Conservation (phyloP, 2,113 vertebrate genomes). For the Eptatretus burgeri region DNA sequence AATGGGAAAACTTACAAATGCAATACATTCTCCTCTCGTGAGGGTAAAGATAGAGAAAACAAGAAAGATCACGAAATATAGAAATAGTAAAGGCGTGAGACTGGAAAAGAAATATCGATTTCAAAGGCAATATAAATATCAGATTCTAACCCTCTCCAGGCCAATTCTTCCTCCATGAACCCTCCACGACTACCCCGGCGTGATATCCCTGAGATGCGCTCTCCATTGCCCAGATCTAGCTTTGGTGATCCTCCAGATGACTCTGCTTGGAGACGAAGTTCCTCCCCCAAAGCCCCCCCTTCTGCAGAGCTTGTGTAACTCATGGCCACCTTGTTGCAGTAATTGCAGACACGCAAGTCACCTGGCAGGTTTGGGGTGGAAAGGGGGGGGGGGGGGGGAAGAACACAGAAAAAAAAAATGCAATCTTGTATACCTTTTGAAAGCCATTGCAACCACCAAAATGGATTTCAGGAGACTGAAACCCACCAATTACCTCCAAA, state of each 20-base stretch:
- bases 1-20: too few species aligned
- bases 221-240: conserved; percentile 46
- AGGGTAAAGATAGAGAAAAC: not conserved
- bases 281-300: conserved; percentile 61
- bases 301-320: conserved; percentile 82
- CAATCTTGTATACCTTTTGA: not conserved
- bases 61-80: conserved; percentile 4
- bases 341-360: conserved; percentile 76
- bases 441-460: too few species aligned
- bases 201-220: conserved; percentile 65
- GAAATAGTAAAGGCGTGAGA: not conserved
- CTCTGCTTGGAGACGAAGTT: conserved; percentile 54
- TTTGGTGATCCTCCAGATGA: conserved; percentile 37
- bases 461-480: too few species aligned
- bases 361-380: conserved; percentile 17
- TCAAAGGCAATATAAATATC: conserved; percentile 4
- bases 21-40: not conserved
- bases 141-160: conserved; percentile 58
- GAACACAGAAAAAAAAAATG: conserved; percentile 7
- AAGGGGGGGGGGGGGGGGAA: too few species aligned
- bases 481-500: too few species aligned
- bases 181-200: conserved; percentile 82
- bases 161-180: conserved; percentile 73
- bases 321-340: conserved; percentile 75
- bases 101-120: conserved; percentile 1